Conservation (phyloP, 2,113 vertebrate genomes). For the Carettochelys insculpta region DNA sequence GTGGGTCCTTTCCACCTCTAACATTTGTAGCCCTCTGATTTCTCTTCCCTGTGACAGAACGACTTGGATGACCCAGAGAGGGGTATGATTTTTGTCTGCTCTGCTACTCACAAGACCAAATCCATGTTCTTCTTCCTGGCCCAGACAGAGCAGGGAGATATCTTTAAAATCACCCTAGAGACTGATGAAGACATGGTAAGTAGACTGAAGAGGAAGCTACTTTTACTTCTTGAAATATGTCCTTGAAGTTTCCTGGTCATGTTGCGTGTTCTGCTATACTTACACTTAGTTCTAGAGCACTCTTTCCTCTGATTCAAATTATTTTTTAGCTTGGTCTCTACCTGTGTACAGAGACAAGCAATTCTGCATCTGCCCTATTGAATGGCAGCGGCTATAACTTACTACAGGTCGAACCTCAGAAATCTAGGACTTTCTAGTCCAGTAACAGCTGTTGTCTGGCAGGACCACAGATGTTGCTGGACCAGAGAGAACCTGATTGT, state of each 20-base stretch:
- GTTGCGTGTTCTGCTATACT: background rate
- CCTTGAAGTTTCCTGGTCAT: background rate
- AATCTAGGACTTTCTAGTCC: too few relatives aligned
- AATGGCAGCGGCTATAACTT: background rate
- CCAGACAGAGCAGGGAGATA: constrained; percentile 98
- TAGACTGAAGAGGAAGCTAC: background rate
- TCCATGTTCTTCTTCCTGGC: constrained; percentile 99
- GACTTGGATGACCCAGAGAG: constrained; percentile 97
- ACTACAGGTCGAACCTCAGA: too few relatives aligned
- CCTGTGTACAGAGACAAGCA: background rate
- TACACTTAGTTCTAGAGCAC: background rate
- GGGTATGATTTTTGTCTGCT: constrained; percentile 99
- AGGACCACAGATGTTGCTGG: too few relatives aligned
- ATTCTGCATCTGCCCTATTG: rapidly evolving
- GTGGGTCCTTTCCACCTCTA: background rate
- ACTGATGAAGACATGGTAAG: constrained; percentile 99
- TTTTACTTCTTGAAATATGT: background rate
- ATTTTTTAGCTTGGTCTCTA: background rate
- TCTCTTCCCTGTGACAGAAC: constrained; percentile 79
- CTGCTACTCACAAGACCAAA: constrained; percentile 98
- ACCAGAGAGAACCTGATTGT: too few relatives aligned
- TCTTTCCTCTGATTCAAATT: background rate
- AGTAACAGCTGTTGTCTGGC: too few relatives aligned
- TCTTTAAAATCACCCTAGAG: constrained; percentile 98
- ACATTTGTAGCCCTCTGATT: background rate